Evolutionary conservation across 2,797 vertebrate genomes (phyloP).

Genomic region (Acanthurus leucopareius): DNA sequence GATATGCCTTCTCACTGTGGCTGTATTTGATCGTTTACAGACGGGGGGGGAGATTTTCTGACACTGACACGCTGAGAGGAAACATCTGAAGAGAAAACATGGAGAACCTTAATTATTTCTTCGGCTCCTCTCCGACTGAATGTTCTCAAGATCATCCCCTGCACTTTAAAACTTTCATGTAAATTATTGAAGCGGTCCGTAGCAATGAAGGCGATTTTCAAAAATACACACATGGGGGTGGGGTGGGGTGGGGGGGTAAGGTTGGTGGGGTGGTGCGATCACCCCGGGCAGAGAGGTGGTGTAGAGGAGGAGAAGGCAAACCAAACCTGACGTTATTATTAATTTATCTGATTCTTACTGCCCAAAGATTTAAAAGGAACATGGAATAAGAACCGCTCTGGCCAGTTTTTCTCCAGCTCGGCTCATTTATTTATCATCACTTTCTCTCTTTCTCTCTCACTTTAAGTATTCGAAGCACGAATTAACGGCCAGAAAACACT

Average conservation of each 20-base stretch:
- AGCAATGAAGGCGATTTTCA: slow-evolving; percentile 60
- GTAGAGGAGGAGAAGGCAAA: slow-evolving; percentile 41
- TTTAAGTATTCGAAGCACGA: slow-evolving; percentile 58
- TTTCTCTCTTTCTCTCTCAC: slow-evolving; percentile 21
- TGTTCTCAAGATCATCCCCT: slow-evolving; percentile 61
- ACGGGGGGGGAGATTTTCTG: not conserved
- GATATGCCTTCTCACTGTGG: slow-evolving; percentile 25
- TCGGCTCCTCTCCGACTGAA: slow-evolving; percentile 23
- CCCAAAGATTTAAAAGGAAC: slow-evolving; percentile 74
- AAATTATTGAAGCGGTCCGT: slow-evolving; percentile 68
- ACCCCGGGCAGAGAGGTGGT: slow-evolving; percentile 51
- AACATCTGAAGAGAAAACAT: slow-evolving; percentile 33
- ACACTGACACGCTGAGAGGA: slow-evolving; percentile 6
- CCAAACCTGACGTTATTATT: slow-evolving; percentile 67
- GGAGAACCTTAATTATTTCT: slow-evolving; percentile 41
- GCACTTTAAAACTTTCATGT: slow-evolving; percentile 62
- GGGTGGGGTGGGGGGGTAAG: slow-evolving; percentile 13
- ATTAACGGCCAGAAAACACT: slow-evolving; percentile 60
- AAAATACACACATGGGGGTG: slow-evolving; percentile 65
- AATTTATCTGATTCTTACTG: slow-evolving; percentile 71
- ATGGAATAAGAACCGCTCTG: slow-evolving; percentile 58
- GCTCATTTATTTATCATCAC: slow-evolving; percentile 55
- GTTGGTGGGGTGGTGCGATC: not conserved
- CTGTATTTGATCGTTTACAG: slow-evolving; percentile 33
- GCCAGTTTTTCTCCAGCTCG: slow-evolving; percentile 35